Percentiles rank a stretch among this genome's conserved stretches.
phyloP scores from a whole-genome alignment of 2,797 vertebrate genomes.

The Sternarchorhynchus goeldii region DNA sequence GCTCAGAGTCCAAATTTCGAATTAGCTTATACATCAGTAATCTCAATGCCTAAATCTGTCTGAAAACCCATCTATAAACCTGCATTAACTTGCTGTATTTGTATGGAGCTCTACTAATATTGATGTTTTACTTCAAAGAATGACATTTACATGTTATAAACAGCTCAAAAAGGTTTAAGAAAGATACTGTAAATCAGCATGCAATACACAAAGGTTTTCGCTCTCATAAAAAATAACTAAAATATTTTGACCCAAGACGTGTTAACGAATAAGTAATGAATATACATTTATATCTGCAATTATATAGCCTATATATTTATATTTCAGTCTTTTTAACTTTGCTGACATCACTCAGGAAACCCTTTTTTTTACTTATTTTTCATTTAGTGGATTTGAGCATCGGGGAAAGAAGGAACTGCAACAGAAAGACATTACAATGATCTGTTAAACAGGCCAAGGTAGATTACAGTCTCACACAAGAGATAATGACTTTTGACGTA shows the following conservation, averaged over 20 bases:
- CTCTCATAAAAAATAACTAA: conserved; percentile 84
- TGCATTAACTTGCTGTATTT: conserved; percentile 55
- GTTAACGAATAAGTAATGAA: conserved; percentile 69
- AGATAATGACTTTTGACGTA: conserved; percentile 17
- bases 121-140: conserved; percentile 72
- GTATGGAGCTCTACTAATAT: conserved; percentile 79
- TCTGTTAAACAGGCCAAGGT: conserved; percentile 14
- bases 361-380: conserved; percentile 15
- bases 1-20: conserved; percentile 85
- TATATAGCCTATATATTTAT: conserved; percentile 59
- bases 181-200: conserved; percentile 91
- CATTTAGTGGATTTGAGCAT: conserved; percentile 39
- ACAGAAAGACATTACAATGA: conserved; percentile 24
- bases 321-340: conserved; percentile 55
- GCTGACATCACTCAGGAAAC: conserved; percentile 56
- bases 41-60: conserved; percentile 77
- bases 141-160: conserved; percentile 95
- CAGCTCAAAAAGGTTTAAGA: conserved; percentile 89
- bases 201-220: conserved; percentile 91
- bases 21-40: conserved; percentile 90
- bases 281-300: conserved; percentile 67
- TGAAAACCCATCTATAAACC: conserved; percentile 54
- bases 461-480: conserved; percentile 21
- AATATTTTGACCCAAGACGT: conserved; percentile 73
- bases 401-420: conserved; percentile 42